Evolutionary conservation across 2,888 invertebrate genomes (phyloP), one percentile per base, ranked within the genome.

Genomic region (Patella caerulea): DNA sequence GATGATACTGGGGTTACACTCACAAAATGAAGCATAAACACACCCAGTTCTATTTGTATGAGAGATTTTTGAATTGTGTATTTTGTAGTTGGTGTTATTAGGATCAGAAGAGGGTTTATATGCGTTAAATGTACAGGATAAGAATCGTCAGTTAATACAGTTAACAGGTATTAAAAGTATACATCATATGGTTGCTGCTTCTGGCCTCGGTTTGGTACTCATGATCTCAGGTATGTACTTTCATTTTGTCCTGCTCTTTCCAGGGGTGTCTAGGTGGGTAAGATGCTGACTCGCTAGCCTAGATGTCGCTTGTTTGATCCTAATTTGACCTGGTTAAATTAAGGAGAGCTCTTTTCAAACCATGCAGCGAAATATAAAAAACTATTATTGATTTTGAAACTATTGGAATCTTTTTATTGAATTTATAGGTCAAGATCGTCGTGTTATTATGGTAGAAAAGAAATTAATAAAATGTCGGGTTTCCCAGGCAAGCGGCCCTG

Each of bases 21-120:
- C 29, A 29, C 29, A 29, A 29, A 29, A 29, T 29, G 17, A 19
- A 29, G n/a, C 17, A 11, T 19, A n/a, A 70, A 52, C 19, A 75
- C 19, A 3, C 3, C 56, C 14, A 45, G 52, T n/a, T 29, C 65
- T 52, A 4, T 65, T 34, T 24, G 34, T 72, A 45, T 52, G 9
- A 34, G 29, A 7, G 17, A 45, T 52, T 53, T 53, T 17, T 77
- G n/a, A 4, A 56, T 74, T 74, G 29, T 55, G 56, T 52, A 52
- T 14, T n/a, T 55, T 79, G 3, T 80, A 92, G 91, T 80, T 92
- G 29, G 87, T 93, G 73, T 86, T 94, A 14, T 85, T 94, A n/a
- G 94, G 94, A 24, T 93, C 94, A 0, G 93, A 94, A 79, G 93
- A 94, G 81, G 95, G 94, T 0, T 89, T 95, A 0, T 94, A 92